Evolutionary conservation across 2,113 vertebrate species (phyloP).

Genomic region (Phaetusa simplex): DNA sequence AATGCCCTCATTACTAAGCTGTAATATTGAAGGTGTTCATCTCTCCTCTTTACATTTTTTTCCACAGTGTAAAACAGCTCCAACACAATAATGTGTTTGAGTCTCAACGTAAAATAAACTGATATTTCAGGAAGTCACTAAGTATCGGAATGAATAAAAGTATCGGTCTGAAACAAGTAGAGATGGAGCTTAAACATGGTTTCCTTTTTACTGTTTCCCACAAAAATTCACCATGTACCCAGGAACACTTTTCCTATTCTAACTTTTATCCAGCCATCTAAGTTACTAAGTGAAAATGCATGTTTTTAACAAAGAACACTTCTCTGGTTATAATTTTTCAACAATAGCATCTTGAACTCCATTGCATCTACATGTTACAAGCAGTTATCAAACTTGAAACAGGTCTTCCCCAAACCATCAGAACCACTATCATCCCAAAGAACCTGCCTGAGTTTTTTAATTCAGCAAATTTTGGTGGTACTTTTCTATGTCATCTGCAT

Average conservation of each 20-base stretch:
- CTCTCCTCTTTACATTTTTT: not conserved
- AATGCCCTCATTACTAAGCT: not conserved
- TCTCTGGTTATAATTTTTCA: not conserved
- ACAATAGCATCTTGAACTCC: not conserved
- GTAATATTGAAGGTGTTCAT: not conserved
- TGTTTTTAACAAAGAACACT: not conserved
- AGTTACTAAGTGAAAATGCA: not conserved
- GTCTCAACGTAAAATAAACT: not conserved
- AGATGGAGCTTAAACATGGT: not conserved
- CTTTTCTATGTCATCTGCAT: not conserved
- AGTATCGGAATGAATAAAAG: not conserved
- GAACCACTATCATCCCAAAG: not conserved
- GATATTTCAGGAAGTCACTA: not conserved
- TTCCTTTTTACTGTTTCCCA: not conserved
- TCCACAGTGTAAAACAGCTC: not conserved
- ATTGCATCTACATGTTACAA: not conserved
- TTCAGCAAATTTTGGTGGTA: not conserved
- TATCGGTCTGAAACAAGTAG: not conserved
- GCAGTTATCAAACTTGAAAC: not conserved
- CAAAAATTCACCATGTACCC: not conserved
- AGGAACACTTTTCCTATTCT: not conserved
- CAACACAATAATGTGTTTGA: not conserved
- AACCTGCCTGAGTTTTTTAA: not conserved
- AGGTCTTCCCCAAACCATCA: not conserved
- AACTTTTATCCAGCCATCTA: not conserved